Conservation (phyloP, 2,797 vertebrate genomes). For the Rhadinocentrus ornatus region DNA sequence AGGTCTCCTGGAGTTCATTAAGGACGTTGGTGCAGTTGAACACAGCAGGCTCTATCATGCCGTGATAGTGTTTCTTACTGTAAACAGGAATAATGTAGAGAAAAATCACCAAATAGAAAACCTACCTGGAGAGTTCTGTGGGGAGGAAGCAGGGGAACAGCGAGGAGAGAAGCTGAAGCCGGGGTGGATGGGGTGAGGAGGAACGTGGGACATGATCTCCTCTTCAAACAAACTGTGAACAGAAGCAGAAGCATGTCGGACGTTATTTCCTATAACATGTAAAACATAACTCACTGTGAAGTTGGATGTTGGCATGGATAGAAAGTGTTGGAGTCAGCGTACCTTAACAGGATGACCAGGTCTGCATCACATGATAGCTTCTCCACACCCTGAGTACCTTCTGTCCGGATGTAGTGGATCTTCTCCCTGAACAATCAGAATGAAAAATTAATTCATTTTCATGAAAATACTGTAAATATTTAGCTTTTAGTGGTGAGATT, state of each 20-base stretch:
- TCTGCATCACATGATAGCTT: slow-evolving; percentile 97
- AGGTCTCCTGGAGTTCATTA: slow-evolving; percentile 47
- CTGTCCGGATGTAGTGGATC: slow-evolving; percentile 96
- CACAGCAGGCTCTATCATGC: slow-evolving; percentile 37
- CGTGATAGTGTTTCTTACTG: background rate
- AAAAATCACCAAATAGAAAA: background rate
- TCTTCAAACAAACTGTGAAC: slow-evolving; percentile 93
- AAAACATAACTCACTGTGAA: background rate
- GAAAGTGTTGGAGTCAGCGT: too few species aligned
- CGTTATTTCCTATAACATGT: background rate
- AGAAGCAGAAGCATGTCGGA: background rate
- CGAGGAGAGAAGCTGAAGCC: slow-evolving; percentile 95
- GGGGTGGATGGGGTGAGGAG: slow-evolving; percentile 89
- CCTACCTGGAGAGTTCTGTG: slow-evolving; percentile 96
- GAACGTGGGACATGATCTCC: slow-evolving; percentile 95
- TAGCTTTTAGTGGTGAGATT: too few species aligned
- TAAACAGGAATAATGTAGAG: too few species aligned
- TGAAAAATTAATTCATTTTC: too few species aligned
- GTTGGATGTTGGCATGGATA: background rate
- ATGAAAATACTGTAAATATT: too few species aligned
- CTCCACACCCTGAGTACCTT: slow-evolving; percentile 93
- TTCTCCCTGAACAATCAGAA: slow-evolving; percentile 87
- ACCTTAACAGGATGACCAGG: slow-evolving; percentile 97
- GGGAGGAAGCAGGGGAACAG: slow-evolving; percentile 95
- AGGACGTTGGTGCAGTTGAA: slow-evolving; percentile 17